A percentile compares a stretch with the other conserved stretches of the same genome.
Conservation (phyloP, 2,888 invertebrate genomes). For the Lycaena phlaeas region DNA sequence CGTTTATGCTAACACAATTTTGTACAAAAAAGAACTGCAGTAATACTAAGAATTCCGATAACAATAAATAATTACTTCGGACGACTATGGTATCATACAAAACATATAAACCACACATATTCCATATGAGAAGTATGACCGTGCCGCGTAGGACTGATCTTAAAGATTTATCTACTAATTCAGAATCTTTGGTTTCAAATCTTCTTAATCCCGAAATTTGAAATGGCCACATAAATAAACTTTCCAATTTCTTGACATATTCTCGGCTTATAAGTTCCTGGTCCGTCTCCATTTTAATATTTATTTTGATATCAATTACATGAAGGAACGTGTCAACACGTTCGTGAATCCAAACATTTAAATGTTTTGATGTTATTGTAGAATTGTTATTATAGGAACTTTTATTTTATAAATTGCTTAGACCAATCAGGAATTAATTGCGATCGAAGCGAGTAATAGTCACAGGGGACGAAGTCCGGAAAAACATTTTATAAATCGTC, state of each 20-base stretch:
- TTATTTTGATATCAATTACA: too few relatives aligned
- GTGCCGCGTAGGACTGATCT: background rate
- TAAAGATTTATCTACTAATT: background rate
- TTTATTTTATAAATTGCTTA: too few relatives aligned
- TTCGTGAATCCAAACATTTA: too few relatives aligned
- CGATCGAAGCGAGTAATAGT: too few relatives aligned
- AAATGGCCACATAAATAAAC: slow-evolving; percentile 1
- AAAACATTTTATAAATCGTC: too few relatives aligned
- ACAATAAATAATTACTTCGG: background rate
- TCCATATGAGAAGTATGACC: background rate
- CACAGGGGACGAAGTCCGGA: too few relatives aligned
- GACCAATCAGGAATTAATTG: too few relatives aligned
- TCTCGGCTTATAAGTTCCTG: background rate
- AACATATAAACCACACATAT: background rate
- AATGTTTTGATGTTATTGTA: too few relatives aligned
- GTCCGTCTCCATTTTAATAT: background rate
- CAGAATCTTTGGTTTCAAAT: background rate
- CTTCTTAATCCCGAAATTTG: background rate
- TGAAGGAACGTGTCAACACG: too few relatives aligned
- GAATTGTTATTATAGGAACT: too few relatives aligned
- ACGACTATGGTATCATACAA: background rate
- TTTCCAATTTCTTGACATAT: background rate
- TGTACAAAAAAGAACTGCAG: slow-evolving; percentile 27
- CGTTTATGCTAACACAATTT: slow-evolving; percentile 29
- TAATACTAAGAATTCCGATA: slow-evolving; percentile 20